Evolutionary conservation across 1,140 invertebrate species (phyloP), one percentile per base, ranked within the genome.

Genomic region (Philotrypesis tridentata): DNA sequence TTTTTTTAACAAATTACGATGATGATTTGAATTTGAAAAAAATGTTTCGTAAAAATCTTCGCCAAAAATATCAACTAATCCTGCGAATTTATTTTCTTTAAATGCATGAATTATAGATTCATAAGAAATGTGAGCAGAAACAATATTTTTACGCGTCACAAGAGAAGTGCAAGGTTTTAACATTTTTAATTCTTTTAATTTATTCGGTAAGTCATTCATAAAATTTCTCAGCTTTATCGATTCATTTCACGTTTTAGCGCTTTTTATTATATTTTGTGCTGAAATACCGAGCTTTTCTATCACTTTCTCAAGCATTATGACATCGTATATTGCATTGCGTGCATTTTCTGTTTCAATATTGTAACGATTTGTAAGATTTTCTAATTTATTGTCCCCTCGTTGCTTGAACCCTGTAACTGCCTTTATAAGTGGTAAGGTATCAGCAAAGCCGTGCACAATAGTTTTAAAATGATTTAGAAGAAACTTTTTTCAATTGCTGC

Each of bases 341-440:
- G 72, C 78, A 67, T 76, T 40, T 14, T 12, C n/a, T 65, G 72
- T 74, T 40, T 37, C 23, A 33, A 77, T 75, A 40, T 74, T 48
- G 17, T 70, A 77, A 31, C 23, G 55, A 27, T 61, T 63, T 37
- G 82, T 78, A 67, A 83, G 40, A 70, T 60, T 61, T 80, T 77
- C 63, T 37, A 80, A 55, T 70, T 83, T 83, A 76, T 83, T 83
- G 23, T 80, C 48, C n/a, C 77, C 82, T 77, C 63, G 76, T 61
- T 63, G 43, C 2, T 17, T 80, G 29, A 43, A 31, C 33, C 40
- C 23, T 71, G 11, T 71, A 71, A 31, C 37, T 71, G 6, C n/a
- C 21, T 71, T 71, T 37, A 23, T 71, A 40, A 71, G 21, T 33
- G 68, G 21, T 31, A 43, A 40, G 5, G 68, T 71, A 43, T 71